Evolutionary conservation across 64 coral and sea anemone genomes (phyloP).

Genomic region (Dendrophyllia cribrosa): DNA sequence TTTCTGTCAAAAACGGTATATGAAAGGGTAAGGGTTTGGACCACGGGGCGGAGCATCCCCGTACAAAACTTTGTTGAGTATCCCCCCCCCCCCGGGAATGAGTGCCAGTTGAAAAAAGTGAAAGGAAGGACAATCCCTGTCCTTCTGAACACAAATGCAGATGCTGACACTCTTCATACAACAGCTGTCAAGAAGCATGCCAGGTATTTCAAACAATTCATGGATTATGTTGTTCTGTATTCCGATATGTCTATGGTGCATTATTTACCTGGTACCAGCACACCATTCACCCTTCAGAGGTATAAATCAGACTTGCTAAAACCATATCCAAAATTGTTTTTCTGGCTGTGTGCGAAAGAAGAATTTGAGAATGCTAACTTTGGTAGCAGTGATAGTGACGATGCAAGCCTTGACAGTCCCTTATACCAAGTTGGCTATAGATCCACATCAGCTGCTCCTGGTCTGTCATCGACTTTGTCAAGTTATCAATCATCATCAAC

Average conservation of each 20-base stretch:
- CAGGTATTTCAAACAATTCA: slow-evolving; percentile 68
- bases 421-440: neutral
- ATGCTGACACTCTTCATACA: slow-evolving; percentile 16
- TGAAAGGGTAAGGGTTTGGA: too few relatives aligned
- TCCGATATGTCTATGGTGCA: slow-evolving; percentile 52
- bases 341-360: slow-evolving; percentile 40
- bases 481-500: neutral
- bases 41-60: too few relatives aligned
- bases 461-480: neutral
- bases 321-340: slow-evolving; percentile 32
- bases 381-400: neutral
- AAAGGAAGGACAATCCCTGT: slow-evolving; percentile 83
- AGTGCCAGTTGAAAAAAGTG: slow-evolving; percentile 58
- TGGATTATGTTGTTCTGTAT: slow-evolving; percentile 51
- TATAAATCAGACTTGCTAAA: slow-evolving; percentile 44
- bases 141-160: slow-evolving; percentile 28
- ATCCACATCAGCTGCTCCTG: neutral
- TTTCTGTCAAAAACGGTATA: too few relatives aligned
- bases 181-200: slow-evolving; percentile 66
- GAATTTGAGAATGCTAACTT: slow-evolving; percentile 39
- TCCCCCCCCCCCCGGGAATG: too few relatives aligned
- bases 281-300: slow-evolving; percentile 43
- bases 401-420: neutral
- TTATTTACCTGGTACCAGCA: slow-evolving; percentile 6
- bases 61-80: too few relatives aligned